phyloP scores from a whole-genome alignment of 35 echinoderm and acorn worm genomes.

The Heliocidaris tuberculata region DNA sequence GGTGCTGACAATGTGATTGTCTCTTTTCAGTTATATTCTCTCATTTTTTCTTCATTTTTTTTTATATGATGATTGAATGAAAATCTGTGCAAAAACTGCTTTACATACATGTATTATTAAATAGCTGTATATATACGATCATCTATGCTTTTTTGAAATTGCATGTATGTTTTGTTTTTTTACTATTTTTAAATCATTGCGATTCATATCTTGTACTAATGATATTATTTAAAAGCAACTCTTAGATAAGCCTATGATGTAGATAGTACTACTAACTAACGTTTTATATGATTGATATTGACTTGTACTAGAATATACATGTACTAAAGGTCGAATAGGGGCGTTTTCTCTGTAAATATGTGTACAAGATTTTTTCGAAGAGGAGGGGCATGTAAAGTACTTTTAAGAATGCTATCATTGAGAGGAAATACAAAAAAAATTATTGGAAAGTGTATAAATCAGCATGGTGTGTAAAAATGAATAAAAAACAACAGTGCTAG shows the following conservation, averaged over 20 bases:
- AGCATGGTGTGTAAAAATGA: slow-evolving; percentile 11
- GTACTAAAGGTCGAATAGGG: background rate
- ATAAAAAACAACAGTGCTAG: background rate
- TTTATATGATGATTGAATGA: background rate
- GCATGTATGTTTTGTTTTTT: background rate
- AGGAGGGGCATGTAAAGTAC: background rate
- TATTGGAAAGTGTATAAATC: background rate
- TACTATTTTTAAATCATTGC: background rate
- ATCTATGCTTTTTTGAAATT: background rate
- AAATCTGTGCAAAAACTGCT: background rate
- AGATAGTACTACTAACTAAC: background rate
- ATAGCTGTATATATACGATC: background rate
- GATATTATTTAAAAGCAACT: background rate
- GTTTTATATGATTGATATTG: slow-evolving; percentile 2
- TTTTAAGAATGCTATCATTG: background rate
- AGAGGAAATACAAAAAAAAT: background rate
- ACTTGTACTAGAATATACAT: slow-evolving; percentile 11
- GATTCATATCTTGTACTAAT: slow-evolving; percentile 4
- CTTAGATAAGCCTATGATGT: background rate
- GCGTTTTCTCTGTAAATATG: background rate
- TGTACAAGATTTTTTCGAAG: background rate
- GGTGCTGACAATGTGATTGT: slow-evolving; percentile 33
- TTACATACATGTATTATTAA: background rate
- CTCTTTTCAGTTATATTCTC: background rate
- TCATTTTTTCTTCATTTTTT: background rate